These are phyloP conservation scores for Neelides folsomi DNA, from an alignment of 2,888 invertebrate species.

Conservation along the genomic window DNA sequence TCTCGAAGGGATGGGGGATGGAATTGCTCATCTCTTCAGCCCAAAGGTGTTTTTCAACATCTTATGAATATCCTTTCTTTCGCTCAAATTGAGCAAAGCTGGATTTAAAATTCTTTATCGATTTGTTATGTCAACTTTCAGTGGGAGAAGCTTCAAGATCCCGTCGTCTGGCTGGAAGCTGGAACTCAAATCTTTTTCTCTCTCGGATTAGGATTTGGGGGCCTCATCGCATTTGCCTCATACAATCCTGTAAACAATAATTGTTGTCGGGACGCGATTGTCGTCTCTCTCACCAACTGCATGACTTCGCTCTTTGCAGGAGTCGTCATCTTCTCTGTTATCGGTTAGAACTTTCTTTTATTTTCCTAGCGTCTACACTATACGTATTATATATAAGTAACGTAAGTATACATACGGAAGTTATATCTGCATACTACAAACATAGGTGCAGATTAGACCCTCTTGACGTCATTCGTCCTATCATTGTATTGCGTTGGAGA, in stretches of 20 bases:
- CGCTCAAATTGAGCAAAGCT: too few relatives aligned
- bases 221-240: conserved; percentile 87
- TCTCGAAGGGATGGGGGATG: conserved; percentile 72
- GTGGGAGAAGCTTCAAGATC: conserved; percentile 80
- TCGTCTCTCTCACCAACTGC: conserved; percentile 85
- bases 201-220: conserved; percentile 86
- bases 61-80: too few relatives aligned
- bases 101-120: too few relatives aligned
- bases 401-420: too few relatives aligned
- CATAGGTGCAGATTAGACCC: too few relatives aligned
- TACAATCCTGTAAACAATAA: conserved; percentile 96
- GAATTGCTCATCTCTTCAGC: conserved; percentile 74
- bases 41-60: conserved; percentile 50
- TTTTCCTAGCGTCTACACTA: background rate
- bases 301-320: conserved; percentile 94
- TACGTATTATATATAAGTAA: too few relatives aligned
- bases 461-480: too few relatives aligned
- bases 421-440: too few relatives aligned
- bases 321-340: conserved; percentile 87
- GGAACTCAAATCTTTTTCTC: conserved; percentile 97
- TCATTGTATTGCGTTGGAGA: too few relatives aligned
- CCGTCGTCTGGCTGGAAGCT: conserved; percentile 93
- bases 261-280: conserved; percentile 82
- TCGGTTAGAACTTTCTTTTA: conserved; percentile 44
- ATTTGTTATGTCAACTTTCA: conserved; percentile 35